Conservation (phyloP, 1,140 invertebrate genomes). For the Sweltsa coloradensis region DNA sequence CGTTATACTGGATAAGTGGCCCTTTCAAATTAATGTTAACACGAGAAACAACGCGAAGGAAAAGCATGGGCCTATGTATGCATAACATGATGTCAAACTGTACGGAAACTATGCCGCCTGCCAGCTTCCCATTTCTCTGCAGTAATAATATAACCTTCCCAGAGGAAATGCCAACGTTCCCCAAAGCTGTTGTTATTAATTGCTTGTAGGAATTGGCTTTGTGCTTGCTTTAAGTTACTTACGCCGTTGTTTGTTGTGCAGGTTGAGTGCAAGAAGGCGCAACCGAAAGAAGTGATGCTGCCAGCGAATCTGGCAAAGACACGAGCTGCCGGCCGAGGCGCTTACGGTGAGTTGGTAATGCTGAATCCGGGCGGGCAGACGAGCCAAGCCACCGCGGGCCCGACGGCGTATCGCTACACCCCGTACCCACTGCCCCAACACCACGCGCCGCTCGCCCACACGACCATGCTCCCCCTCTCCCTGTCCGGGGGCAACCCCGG, state of each 20-base stretch:
- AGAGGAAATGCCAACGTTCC: no score
- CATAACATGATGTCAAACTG: no score
- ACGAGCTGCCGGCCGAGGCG: constrained; percentile 77
- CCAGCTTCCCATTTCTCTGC: no score
- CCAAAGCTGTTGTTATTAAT: no score
- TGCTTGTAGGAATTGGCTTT: no score
- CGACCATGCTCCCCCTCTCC: constrained; percentile 20
- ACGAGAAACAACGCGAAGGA: no score
- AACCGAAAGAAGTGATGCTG: constrained; percentile 99
- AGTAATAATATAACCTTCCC: no score
- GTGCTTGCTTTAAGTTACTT: not conserved
- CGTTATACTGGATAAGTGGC: no score
- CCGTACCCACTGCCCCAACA: constrained; percentile 23
- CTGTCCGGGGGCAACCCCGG: constrained; percentile 19
- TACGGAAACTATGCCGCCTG: no score
- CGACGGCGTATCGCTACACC: constrained; percentile 13
- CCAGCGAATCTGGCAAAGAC: constrained; percentile 88
- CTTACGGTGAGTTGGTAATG: constrained; percentile 92
- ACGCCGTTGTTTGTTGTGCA: constrained; percentile 40
- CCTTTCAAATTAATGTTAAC: no score
- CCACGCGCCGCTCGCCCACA: constrained; percentile 23
- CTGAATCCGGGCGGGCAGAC: constrained; percentile 43
- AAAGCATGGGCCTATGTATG: no score
- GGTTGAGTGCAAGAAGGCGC: constrained; percentile 99
- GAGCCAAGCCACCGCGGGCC: constrained; percentile 27